Evolutionary conservation across 2,113 vertebrate species (phyloP).

Genomic region (Cygnus buccinator): DNA sequence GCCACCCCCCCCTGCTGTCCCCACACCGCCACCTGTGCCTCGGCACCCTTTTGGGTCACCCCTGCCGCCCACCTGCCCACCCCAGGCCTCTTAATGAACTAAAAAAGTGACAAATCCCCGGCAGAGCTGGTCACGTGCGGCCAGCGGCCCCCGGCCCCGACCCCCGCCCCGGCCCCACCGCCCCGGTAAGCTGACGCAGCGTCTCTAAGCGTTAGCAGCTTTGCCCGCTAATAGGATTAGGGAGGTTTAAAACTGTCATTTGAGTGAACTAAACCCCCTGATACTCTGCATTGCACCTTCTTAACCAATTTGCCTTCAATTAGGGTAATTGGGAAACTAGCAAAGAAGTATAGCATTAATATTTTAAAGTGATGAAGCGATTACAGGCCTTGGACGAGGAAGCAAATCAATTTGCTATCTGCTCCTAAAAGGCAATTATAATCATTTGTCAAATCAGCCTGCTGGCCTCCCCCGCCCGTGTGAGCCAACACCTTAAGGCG

Average conservation of each 20-base stretch:
- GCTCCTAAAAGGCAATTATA: slow-evolving; percentile 67
- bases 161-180: slow-evolving; percentile 72
- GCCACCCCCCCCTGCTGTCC: background rate
- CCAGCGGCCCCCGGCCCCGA: slow-evolving; percentile 32
- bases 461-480: background rate
- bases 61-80: slow-evolving; percentile 36
- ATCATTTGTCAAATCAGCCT: slow-evolving; percentile 68
- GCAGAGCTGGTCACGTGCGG: slow-evolving; percentile 56
- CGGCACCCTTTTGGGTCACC: slow-evolving; percentile 52
- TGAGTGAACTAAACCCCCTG: slow-evolving; percentile 88
- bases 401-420: slow-evolving; percentile 75
- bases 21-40: slow-evolving; percentile 21
- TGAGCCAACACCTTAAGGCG: background rate
- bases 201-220: slow-evolving; percentile 88
- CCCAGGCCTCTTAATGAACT: slow-evolving; percentile 70
- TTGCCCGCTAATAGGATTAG: slow-evolving; percentile 90
- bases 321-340: slow-evolving; percentile 86
- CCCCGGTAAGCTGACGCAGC: slow-evolving; percentile 85
- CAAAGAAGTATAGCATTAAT: slow-evolving; percentile 82
- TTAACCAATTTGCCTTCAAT: slow-evolving; percentile 89
- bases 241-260: slow-evolving; percentile 88
- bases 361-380: slow-evolving; percentile 87
- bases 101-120: slow-evolving; percentile 63
- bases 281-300: slow-evolving; percentile 84
- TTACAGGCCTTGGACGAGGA: slow-evolving; percentile 73